phyloP scores from a whole-genome alignment of 30 jellyfish, hydroid and myxozoan genomes.

The Phacellophora camtschatica region DNA sequence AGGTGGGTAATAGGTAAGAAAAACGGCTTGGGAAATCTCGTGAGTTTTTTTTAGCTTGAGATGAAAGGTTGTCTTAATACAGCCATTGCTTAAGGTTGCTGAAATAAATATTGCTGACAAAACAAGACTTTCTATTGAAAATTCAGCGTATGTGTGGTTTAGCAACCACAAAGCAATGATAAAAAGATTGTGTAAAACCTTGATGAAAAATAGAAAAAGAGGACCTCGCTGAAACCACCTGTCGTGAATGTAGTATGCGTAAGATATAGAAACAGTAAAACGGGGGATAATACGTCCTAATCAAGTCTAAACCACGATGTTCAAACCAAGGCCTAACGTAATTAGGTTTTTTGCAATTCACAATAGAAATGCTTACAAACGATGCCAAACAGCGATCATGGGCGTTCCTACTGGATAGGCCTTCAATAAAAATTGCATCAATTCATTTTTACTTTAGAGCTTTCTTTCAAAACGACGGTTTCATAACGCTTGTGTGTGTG shows the following conservation, averaged over 20 bases:
- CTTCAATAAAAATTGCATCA: neutral
- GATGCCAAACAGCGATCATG: constrained; percentile 31
- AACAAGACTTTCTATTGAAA: no score
- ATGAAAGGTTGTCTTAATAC: no score
- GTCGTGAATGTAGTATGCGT: constrained; percentile 30
- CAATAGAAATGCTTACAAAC: constrained; percentile 26
- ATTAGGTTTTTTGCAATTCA: constrained; percentile 32
- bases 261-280: constrained; percentile 43
- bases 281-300: constrained; percentile 48
- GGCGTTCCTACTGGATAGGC: constrained; percentile 42
- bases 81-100: no score
- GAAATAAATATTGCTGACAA: no score
- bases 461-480: neutral
- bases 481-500: no score
- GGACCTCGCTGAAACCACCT: constrained; percentile 60
- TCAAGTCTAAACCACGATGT: constrained; percentile 31
- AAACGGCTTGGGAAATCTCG: no score
- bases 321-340: constrained; percentile 20
- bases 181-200: no score
- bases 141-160: neutral
- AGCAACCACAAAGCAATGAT: constrained; percentile 13
- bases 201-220: constrained; percentile 4
- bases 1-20: no score
- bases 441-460: neutral
- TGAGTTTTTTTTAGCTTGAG: no score